Percentiles rank a stretch among this genome's conserved stretches.
These are phyloP conservation scores for Hyperopisus bebe DNA, from an alignment of 2,113 vertebrate species.

Conservation along the genomic window DNA sequence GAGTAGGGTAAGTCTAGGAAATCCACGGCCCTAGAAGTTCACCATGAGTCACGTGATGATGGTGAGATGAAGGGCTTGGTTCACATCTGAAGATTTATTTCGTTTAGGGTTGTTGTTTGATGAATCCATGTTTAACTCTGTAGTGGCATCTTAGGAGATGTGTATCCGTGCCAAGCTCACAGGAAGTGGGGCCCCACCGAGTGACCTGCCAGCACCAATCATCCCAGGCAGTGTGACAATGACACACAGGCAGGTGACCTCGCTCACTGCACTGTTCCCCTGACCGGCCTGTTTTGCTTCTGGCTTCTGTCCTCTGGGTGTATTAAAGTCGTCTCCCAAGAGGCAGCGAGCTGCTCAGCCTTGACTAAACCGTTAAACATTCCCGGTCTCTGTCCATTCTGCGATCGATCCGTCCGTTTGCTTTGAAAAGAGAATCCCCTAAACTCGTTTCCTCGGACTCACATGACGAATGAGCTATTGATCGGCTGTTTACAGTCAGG, in stretches of 20 bases:
- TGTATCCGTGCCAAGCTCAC: background rate
- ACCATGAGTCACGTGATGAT: background rate
- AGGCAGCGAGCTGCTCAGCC: background rate
- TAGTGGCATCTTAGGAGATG: background rate
- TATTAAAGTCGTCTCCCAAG: constrained; percentile 29
- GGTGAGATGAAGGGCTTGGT: background rate
- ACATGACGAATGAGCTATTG: constrained; percentile 66
- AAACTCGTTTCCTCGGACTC: constrained; percentile 59
- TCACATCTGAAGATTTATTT: background rate
- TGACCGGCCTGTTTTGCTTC: constrained; percentile 19
- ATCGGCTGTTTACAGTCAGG: constrained; percentile 60
- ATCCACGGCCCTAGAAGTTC: background rate
- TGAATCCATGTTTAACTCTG: no score
- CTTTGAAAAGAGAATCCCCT: constrained; percentile 60
- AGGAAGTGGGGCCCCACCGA: background rate
- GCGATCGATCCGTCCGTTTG: constrained; percentile 64
- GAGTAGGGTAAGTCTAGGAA: constrained; percentile 24
- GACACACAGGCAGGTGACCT: background rate
- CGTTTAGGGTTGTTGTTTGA: background rate
- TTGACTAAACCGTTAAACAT: constrained; percentile 11
- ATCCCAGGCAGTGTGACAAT: background rate
- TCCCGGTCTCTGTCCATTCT: constrained; percentile 20
- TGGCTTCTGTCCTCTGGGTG: constrained; percentile 46
- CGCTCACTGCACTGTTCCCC: background rate
- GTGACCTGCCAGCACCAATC: background rate